Evolutionary conservation across 2,113 vertebrate species (phyloP).

Genomic region (Xiphias gladius): DNA sequence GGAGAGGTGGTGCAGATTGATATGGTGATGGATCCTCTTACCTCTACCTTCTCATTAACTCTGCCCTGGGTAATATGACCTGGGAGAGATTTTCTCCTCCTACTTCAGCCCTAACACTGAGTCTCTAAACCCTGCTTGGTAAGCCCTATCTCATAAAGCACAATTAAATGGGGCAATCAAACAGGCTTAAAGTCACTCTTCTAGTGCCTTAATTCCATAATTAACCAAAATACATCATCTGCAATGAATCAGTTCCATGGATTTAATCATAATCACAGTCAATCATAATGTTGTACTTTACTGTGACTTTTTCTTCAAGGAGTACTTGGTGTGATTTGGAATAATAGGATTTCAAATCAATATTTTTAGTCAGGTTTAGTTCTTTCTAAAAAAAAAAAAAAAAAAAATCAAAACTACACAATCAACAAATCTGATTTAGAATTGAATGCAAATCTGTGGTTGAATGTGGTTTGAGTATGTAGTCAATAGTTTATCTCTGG

Average conservation of each 20-base stretch:
- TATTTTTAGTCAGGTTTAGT: conserved; percentile 48
- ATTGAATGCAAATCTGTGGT: conserved; percentile 54
- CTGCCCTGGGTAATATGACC: conserved; percentile 82
- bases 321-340: conserved; percentile 75
- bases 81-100: conserved; percentile 82
- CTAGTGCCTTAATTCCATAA: conserved; percentile 82
- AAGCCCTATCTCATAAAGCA: conserved; percentile 84
- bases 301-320: conserved; percentile 81
- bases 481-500: conserved; percentile 82
- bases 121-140: conserved; percentile 76
- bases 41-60: conserved; percentile 86
- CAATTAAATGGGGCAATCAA: conserved; percentile 88
- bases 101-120: conserved; percentile 79
- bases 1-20: conserved; percentile 77
- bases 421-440: conserved; percentile 39
- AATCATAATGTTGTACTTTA: conserved; percentile 79
- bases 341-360: conserved; percentile 72
- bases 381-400: conserved; percentile 27
- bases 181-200: conserved; percentile 85
- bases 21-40: conserved; percentile 82
- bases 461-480: conserved; percentile 64
- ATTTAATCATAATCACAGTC: conserved; percentile 83
- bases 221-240: conserved; percentile 88
- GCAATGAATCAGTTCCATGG: conserved; percentile 77
- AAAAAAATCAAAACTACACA: conserved; percentile 17